Conservation (phyloP, 2,888 invertebrate genomes). For the Agrenia bidenticulata region DNA sequence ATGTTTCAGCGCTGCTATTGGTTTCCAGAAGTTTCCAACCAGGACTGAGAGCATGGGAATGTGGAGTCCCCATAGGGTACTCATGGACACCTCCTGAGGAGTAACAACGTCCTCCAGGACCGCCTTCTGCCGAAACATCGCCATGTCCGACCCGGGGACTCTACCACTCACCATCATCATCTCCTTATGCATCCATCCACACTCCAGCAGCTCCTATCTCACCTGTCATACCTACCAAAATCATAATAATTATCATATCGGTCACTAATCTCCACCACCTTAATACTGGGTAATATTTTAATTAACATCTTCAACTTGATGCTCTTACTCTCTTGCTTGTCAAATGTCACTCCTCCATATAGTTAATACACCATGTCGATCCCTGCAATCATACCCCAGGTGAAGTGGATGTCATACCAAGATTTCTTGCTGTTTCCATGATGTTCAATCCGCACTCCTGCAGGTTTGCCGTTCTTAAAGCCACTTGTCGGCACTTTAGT, state of each 20-base stretch:
- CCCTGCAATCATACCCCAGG: conserved; percentile 20
- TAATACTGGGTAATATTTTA: conserved; percentile 8
- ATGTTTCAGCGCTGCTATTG: conserved; percentile 38
- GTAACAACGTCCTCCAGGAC: conserved; percentile 40
- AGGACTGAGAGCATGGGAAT: conserved; percentile 31
- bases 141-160: conserved; percentile 30
- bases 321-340: conserved; percentile 14
- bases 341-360: conserved; percentile 8
- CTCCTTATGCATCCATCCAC: conserved; percentile 30
- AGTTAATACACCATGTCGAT: conserved; percentile 20
- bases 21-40: conserved; percentile 45
- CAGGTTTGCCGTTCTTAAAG: background rate
- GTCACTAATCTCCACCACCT: background rate
- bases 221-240: conserved; percentile 28
- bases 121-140: conserved; percentile 48
- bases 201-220: conserved; percentile 33
- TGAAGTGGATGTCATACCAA: conserved; percentile 22
- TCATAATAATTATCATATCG: conserved; percentile 16
- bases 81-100: conserved; percentile 34
- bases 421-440: conserved; percentile 15
- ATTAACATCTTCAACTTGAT: conserved; percentile 17
- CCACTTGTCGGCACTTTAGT: conserved; percentile 1
- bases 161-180: conserved; percentile 6
- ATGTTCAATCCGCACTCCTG: conserved; percentile 20
- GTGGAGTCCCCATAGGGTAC: conserved; percentile 45